Evolutionary conservation across 2,888 invertebrate genomes (phyloP), one percentile per base, ranked within the genome.

Genomic region (Drosophila emarginata): DNA sequence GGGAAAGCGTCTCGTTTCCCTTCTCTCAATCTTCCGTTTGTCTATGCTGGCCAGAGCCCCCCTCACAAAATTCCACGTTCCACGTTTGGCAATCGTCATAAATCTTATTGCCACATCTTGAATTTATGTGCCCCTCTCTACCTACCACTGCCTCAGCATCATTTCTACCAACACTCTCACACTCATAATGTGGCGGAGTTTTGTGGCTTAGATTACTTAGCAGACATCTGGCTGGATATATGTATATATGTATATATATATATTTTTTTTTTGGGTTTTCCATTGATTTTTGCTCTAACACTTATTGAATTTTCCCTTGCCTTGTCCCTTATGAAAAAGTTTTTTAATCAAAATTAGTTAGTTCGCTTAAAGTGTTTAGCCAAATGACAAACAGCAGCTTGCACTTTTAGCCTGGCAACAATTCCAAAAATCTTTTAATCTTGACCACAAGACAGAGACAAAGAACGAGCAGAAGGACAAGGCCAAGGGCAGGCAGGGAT

Each of bases 61-160:
- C 45, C 45, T 9, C 21, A 18, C 39, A 58, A 67, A 67, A 67
- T 65, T 73, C 82, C 80, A 88, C 89, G 88, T 89, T 87, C 90
- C 89, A 83, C 84, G 89, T 90, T 89, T 32, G 88, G 89, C 87
- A 89, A 89, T 89, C 89, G 90, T 88, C 90, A 90, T 90, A 90
- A 90, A 90, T 90, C 90, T 90, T 90, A 80, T 80, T 89, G 89
- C 89, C 91, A 88, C 90, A 90, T 90, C 90, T 90, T 90, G 90
- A 90, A 90, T 90, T 90, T 90, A 90, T 90, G 91, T 90, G 81
- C 79, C 76, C 39, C 70, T 14, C n/a, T 23, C n/a, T 11, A 32
- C 26, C 37, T 32, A 18, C 36, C 64, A 15, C 54, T 51, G 6
- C 15, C 15, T 7, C 15, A 62, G 7, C 58, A 40, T 61, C 39